A percentile compares a stretch with the other conserved stretches of the same genome.
phyloP scores from a whole-genome alignment of 1,140 invertebrate species.

The Lysiphlebus fabarum region DNA sequence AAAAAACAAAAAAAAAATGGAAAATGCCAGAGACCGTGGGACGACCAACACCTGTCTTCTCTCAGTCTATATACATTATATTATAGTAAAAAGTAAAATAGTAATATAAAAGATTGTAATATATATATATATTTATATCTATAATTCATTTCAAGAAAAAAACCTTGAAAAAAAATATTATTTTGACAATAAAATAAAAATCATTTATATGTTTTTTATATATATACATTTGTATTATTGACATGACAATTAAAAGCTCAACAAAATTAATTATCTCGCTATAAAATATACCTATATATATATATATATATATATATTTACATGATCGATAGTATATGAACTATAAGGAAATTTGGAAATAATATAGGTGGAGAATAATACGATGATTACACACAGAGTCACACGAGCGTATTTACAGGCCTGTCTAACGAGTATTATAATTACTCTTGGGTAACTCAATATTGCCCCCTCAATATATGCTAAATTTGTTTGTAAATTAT shows the following conservation, averaged over 20 bases:
- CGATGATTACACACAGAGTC: slow-evolving; percentile 3
- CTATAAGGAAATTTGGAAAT: no score
- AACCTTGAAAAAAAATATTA: no score
- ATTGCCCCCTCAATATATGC: slow-evolving; percentile 48
- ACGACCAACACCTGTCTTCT: slow-evolving; percentile 36
- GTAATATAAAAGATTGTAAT: background rate
- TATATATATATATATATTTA: no score
- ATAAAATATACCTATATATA: no score
- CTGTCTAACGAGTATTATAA: slow-evolving; percentile 55
- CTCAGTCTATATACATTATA: slow-evolving; percentile 22
- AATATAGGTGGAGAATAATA: background rate
- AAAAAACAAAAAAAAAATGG: slow-evolving; percentile 26
- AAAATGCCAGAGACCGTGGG: slow-evolving; percentile 46
- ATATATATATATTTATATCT: no score
- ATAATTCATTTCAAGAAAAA: no score
- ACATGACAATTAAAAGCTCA: no score
- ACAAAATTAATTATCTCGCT: no score
- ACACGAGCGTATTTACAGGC: slow-evolving; percentile 31
- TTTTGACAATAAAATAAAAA: no score
- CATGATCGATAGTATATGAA: no score
- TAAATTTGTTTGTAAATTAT: slow-evolving; percentile 36
- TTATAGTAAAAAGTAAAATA: slow-evolving; percentile 19
- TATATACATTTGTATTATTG: no score
- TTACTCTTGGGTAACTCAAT: slow-evolving; percentile 53
- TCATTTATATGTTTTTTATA: no score